A percentile compares a stretch with the other conserved stretches of the same genome.
Conservation (phyloP, 1,140 invertebrate species). For the Papilio machaon region DNA sequence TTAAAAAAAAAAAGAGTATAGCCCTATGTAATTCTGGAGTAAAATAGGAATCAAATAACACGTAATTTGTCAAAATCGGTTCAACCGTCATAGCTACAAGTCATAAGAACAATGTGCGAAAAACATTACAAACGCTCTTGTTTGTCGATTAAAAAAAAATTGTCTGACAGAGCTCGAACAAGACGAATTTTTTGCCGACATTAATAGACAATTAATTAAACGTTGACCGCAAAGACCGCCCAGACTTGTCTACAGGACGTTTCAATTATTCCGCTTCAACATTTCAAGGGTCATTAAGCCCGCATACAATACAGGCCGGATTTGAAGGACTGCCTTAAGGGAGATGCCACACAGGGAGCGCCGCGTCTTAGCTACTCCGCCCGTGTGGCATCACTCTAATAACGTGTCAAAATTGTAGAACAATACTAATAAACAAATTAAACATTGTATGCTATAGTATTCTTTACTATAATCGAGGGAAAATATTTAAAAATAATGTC, state of each 20-base stretch:
- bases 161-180: not conserved
- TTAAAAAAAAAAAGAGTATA: too few species aligned
- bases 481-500: not conserved
- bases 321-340: not conserved
- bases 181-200: constrained; percentile 6
- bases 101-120: too few species aligned
- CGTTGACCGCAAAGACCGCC: constrained; percentile 16
- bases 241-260: constrained; percentile 18
- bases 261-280: constrained; percentile 31
- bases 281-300: constrained; percentile 30
- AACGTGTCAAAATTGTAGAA: not conserved
- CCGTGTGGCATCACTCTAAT: not conserved
- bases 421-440: not conserved
- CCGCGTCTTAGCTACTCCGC: not conserved
- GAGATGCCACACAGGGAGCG: not conserved
- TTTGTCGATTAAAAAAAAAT: not conserved
- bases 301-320: not conserved
- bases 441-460: not conserved
- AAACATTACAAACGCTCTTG: not conserved
- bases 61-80: too few species aligned
- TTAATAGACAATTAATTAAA: constrained; percentile 19
- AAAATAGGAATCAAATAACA: too few species aligned
- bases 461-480: not conserved
- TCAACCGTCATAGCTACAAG: too few species aligned
- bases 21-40: too few species aligned